phyloP scores from a whole-genome alignment of 1,140 invertebrate species.

The Reticulitermes speratus region DNA sequence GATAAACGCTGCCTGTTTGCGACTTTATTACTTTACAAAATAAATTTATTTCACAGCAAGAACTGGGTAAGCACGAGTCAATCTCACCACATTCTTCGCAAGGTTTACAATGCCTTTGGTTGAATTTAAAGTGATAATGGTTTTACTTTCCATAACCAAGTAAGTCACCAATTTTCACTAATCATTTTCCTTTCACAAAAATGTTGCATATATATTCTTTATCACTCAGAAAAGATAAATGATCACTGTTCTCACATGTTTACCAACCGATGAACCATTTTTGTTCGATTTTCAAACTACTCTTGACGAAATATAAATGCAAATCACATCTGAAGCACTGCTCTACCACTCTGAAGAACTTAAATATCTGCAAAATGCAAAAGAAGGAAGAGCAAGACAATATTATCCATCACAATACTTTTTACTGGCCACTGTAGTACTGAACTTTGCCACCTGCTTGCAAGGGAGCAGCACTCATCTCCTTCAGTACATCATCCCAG shows the following conservation, averaged over 20 bases:
- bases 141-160: background rate
- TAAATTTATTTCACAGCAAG: background rate
- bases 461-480: slow-evolving; percentile 18
- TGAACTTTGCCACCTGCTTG: slow-evolving; percentile 30
- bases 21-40: background rate
- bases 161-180: background rate
- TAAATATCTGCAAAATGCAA: slow-evolving; percentile 22
- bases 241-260: background rate
- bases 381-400: slow-evolving; percentile 13
- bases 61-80: background rate
- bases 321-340: slow-evolving; percentile 20
- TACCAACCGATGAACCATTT: background rate
- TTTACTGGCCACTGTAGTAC: slow-evolving; percentile 33
- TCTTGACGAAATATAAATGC: background rate
- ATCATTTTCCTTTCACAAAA: background rate
- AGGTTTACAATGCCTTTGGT: background rate
- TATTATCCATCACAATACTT: background rate
- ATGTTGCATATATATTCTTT: background rate
- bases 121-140: background rate
- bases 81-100: background rate
- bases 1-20: background rate
- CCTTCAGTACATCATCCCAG: slow-evolving; percentile 31
- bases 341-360: slow-evolving; percentile 10
- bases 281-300: background rate
- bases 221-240: background rate